These are phyloP conservation scores for Ceryle rudis DNA, from an alignment of 2,797 vertebrate species.

Conservation along the genomic window DNA sequence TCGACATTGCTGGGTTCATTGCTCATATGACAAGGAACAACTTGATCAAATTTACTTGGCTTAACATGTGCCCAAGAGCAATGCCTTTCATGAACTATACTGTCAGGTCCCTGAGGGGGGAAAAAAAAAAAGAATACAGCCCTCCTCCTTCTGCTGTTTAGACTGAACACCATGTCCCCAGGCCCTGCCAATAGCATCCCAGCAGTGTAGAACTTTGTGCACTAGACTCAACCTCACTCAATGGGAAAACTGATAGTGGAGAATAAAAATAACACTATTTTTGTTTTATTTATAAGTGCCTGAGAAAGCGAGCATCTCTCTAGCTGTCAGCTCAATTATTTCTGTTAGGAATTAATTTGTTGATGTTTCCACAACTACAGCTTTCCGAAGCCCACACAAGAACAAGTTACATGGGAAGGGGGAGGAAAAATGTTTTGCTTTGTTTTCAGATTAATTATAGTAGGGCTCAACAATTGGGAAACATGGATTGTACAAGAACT, in stretches of 20 bases:
- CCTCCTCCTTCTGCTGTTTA: neutral
- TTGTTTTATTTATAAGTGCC: neutral
- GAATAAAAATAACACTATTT: neutral
- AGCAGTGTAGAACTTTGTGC: neutral
- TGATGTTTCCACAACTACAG: neutral
- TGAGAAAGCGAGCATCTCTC: neutral
- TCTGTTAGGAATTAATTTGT: constrained; percentile 15
- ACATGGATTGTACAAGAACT: constrained; percentile 37
- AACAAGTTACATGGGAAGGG: neutral
- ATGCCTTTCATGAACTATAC: neutral
- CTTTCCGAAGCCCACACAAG: constrained; percentile 22
- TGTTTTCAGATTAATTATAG: neutral
- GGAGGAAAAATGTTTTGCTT: neutral
- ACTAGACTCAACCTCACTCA: neutral
- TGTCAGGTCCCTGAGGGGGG: neutral
- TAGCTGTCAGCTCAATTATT: constrained; percentile 1
- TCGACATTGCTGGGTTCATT: too few relatives aligned
- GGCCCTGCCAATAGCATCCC: neutral
- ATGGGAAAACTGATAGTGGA: neutral
- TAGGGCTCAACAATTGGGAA: neutral
- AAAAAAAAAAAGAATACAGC: neutral
- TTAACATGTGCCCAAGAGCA: rapidly evolving
- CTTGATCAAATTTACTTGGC: neutral
- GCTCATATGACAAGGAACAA: neutral
- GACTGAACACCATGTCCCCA: neutral